Evolutionary conservation across 2,888 invertebrate genomes (phyloP).

Genomic region (Eretmocerus hayati): DNA sequence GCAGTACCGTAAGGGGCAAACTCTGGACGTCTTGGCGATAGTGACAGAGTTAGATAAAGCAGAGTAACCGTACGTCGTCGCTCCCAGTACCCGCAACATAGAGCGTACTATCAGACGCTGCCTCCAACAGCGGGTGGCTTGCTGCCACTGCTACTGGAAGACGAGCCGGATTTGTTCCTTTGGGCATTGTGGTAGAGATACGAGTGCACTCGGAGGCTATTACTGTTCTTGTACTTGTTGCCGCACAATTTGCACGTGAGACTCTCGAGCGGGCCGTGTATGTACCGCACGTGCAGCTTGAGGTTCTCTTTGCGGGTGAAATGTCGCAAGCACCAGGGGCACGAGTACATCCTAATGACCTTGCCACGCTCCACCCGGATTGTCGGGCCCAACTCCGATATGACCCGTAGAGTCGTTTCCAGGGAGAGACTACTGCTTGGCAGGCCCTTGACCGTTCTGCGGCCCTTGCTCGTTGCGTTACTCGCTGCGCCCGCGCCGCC

Average conservation of each 20-base stretch:
- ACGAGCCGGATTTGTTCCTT: slow-evolving; percentile 32
- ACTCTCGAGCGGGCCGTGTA: slow-evolving; percentile 62
- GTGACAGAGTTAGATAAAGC: no score
- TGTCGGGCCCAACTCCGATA: slow-evolving; percentile 43
- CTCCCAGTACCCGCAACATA: no score
- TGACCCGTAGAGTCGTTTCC: slow-evolving; percentile 41
- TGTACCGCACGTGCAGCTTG: slow-evolving; percentile 66
- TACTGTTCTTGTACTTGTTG: slow-evolving; percentile 50
- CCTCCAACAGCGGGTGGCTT: slow-evolving; percentile 17
- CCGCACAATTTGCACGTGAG: slow-evolving; percentile 65
- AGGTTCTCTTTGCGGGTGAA: slow-evolving; percentile 52
- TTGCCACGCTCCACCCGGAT: slow-evolving; percentile 42
- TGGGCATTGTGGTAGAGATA: slow-evolving; percentile 44
- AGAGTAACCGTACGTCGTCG: no score
- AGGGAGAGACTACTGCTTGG: slow-evolving; percentile 38
- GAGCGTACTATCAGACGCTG: slow-evolving; percentile 21
- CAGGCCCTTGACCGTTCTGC: slow-evolving; percentile 39
- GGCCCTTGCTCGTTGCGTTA: slow-evolving; percentile 26
- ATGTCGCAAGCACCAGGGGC: slow-evolving; percentile 44
- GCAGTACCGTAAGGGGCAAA: no score
- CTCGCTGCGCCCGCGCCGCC: no score
- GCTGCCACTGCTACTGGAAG: slow-evolving; percentile 9
- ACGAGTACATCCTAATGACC: slow-evolving; percentile 43
- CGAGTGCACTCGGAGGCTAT: slow-evolving; percentile 44
- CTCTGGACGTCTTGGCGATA: no score